A percentile compares a stretch with the other conserved stretches of the same genome.
These are phyloP conservation scores for Hippolais icterina DNA, from an alignment of 2,113 vertebrate species.

Conservation along the genomic window DNA sequence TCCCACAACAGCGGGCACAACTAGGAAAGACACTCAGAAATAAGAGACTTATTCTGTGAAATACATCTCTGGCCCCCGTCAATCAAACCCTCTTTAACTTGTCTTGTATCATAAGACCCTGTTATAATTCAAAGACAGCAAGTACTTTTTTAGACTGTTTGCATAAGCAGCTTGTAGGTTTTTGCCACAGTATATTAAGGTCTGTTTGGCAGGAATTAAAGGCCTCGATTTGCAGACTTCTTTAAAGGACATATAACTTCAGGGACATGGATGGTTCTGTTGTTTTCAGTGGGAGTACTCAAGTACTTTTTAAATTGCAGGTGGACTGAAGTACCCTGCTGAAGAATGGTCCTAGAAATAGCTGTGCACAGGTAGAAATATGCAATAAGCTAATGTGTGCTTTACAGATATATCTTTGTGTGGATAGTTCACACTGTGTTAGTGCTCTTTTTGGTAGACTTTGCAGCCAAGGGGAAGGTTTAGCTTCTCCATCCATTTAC, in stretches of 20 bases:
- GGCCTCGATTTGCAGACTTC: background rate
- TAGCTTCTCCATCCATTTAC: background rate
- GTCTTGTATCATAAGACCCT: background rate
- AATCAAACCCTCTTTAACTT: background rate
- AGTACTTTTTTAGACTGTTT: background rate
- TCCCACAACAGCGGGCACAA: background rate
- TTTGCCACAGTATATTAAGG: background rate
- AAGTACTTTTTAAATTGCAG: background rate
- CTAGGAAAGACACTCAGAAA: background rate
- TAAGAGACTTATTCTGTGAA: background rate
- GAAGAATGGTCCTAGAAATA: background rate
- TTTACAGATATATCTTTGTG: background rate
- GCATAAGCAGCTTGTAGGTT: background rate
- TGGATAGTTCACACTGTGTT: background rate
- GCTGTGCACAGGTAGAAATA: background rate
- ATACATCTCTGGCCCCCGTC: background rate
- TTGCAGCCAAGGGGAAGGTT: background rate
- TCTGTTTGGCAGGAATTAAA: background rate
- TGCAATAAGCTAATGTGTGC: background rate
- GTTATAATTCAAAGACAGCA: background rate
- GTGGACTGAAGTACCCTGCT: background rate
- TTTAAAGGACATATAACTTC: background rate
- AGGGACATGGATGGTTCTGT: background rate
- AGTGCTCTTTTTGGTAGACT: background rate
- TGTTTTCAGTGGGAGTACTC: background rate